Evolutionary conservation across 2,113 vertebrate species (phyloP).

Genomic region (Notarius lentiginosus): DNA sequence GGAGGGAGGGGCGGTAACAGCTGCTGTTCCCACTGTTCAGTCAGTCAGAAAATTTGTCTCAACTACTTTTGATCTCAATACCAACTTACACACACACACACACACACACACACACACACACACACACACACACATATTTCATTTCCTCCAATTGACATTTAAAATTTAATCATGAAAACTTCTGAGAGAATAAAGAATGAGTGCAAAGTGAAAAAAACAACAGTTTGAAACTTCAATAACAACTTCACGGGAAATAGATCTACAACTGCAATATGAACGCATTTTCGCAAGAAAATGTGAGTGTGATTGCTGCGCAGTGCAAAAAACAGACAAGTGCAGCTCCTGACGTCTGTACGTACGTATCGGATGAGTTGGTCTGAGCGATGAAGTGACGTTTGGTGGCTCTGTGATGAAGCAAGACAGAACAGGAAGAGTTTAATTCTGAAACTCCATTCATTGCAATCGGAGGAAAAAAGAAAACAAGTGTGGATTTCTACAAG

Average conservation of each 20-base stretch:
- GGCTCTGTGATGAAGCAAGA: too few relatives aligned
- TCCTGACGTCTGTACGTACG: too few relatives aligned
- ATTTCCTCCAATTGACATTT: not conserved
- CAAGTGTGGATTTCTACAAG: too few relatives aligned
- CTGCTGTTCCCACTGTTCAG: not conserved
- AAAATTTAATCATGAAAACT: not conserved
- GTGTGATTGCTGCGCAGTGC: too few relatives aligned
- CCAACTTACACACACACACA: slow-evolving; percentile 1
- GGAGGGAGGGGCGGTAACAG: not conserved
- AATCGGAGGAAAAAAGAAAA: too few relatives aligned
- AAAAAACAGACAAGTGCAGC: too few relatives aligned
- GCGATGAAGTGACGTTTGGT: too few relatives aligned
- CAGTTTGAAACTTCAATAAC: not conserved
- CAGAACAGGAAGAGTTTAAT: too few relatives aligned
- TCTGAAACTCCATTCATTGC: too few relatives aligned
- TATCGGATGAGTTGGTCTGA: too few relatives aligned
- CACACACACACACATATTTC: not conserved
- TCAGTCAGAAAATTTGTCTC: not conserved
- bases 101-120: slow-evolving; percentile 16
- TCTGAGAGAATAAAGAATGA: not conserved
- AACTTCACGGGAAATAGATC: not conserved
- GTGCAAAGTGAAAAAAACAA: not conserved
- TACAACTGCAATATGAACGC: not conserved
- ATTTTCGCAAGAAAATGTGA: too few relatives aligned
- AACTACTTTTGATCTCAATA: not conserved